Evolutionary conservation across 2,888 invertebrate species (phyloP), one percentile per base, ranked within the genome.

Genomic region (Oeneis ivallda): DNA sequence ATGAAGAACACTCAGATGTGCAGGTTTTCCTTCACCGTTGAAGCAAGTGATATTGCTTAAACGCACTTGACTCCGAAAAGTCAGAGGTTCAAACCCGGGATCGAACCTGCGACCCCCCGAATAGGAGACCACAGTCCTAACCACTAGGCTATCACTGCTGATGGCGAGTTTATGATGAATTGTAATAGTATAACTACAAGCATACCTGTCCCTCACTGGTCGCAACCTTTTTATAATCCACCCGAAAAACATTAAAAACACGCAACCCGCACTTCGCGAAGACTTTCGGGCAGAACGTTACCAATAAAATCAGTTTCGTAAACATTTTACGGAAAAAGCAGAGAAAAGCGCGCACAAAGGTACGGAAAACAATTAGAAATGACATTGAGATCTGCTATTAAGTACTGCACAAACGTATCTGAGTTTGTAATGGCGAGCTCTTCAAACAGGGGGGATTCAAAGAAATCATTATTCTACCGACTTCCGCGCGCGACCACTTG

Each of bases 381-480:
- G 79, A 80, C 86, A 86, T 87, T 80, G 85, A 81, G 84, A 84
- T 81, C 82, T 80, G 83, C 87, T 86, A 90, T 89, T 89, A 90
- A 86, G 83, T 84, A 80, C 89, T 82, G 82, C 79, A 88, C 88
- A 88, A 86, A 84, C 90, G 89, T 89, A 89, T 87, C 87, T 85
- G 72, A 72, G 79, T 79, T 84, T 76, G 88, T 90, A 90, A 91
- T 89, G 86, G 89, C 75, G 83, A 80, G 80, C 83, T 81, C 89
- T 87, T 87, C 89, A 89, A 89, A 90, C 89, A 86, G 80, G 78
- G 77, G 80, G 82, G 26, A 82, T 85, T 90, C 90, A 89, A 91
- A 91, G 90, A 90, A 91, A 91, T 90, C 90, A 90, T 91, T 91
- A 91, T 91, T 91, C 89, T 86, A 83, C 85, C 85, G 86, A 87